Conservation (phyloP, 2,113 vertebrate genomes). For the Menura novaehollandiae region DNA sequence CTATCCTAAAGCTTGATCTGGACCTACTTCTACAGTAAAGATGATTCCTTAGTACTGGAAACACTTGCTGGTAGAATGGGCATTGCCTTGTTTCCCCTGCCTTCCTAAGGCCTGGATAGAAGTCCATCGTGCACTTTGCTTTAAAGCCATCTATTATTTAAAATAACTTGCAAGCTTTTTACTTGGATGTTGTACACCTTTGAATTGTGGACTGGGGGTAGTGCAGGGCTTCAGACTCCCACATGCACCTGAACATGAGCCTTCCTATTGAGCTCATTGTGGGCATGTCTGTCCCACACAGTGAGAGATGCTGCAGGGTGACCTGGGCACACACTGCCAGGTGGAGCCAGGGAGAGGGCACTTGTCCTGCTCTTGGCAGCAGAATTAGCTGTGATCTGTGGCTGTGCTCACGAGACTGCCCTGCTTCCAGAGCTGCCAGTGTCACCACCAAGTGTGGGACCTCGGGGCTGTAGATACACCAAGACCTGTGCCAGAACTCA, state of each 20-base stretch:
- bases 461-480: not conserved
- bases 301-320: not conserved
- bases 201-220: not conserved
- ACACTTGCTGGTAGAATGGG: not conserved
- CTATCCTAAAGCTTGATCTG: not conserved
- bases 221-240: not conserved
- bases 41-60: not conserved
- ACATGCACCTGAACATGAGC: not conserved
- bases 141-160: not conserved
- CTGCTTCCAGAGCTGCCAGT: not conserved
- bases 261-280: not conserved
- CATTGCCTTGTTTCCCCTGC: not conserved
- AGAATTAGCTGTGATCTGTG: not conserved
- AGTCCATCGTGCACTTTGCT: not conserved
- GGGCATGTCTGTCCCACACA: not conserved
- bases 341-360: not conserved
- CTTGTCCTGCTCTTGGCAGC: not conserved
- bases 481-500: not conserved
- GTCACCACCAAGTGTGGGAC: not conserved
- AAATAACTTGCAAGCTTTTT: not conserved
- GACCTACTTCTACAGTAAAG: not conserved
- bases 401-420: not conserved
- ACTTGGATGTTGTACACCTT: not conserved
- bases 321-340: accelerated
- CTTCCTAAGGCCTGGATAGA: not conserved